Evolutionary conservation across 2,797 vertebrate species (phyloP).

Genomic region (Echeneis naucrates): DNA sequence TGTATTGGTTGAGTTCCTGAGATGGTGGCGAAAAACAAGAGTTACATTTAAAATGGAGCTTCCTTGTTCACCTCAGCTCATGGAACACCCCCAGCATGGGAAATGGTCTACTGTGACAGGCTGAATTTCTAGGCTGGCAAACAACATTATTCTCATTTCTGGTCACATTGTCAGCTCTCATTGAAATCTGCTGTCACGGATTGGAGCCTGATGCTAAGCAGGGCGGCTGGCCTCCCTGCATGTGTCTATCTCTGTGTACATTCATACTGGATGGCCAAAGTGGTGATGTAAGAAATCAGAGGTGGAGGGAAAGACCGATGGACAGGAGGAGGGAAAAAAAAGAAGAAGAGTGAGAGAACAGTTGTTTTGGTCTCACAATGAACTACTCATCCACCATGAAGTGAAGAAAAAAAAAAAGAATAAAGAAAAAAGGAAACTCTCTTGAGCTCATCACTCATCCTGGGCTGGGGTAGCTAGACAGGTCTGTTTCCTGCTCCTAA

Average conservation of each 20-base stretch:
- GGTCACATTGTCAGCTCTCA: slow-evolving; percentile 85
- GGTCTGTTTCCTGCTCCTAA: slow-evolving; percentile 81
- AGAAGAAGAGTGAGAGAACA: slow-evolving; percentile 33
- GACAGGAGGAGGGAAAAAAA: slow-evolving; percentile 30
- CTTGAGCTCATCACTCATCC: slow-evolving; percentile 84
- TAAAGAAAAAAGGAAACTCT: slow-evolving; percentile 64
- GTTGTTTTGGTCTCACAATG: slow-evolving; percentile 74
- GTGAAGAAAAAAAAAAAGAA: slow-evolving; percentile 43
- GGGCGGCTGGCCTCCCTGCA: slow-evolving; percentile 78
- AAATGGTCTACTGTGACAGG: slow-evolving; percentile 83
- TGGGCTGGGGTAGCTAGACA: slow-evolving; percentile 75
- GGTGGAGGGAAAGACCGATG: slow-evolving; percentile 52
- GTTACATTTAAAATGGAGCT: slow-evolving; percentile 67
- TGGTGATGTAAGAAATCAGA: slow-evolving; percentile 71
- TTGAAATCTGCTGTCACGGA: slow-evolving; percentile 84
- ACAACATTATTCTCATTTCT: slow-evolving; percentile 87
- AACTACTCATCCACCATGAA: slow-evolving; percentile 75
- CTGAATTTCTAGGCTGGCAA: slow-evolving; percentile 86
- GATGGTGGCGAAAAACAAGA: slow-evolving; percentile 52
- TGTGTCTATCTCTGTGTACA: slow-evolving; percentile 81
- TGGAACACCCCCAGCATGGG: slow-evolving; percentile 71
- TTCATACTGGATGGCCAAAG: slow-evolving; percentile 67
- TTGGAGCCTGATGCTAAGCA: slow-evolving; percentile 80
- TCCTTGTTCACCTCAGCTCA: slow-evolving; percentile 68
- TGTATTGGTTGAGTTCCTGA: slow-evolving; percentile 40